Percentiles rank a stretch among this genome's conserved stretches.
phyloP scores from a whole-genome alignment of 1,140 invertebrate species.

The Mycetomoellerius zeteki region DNA sequence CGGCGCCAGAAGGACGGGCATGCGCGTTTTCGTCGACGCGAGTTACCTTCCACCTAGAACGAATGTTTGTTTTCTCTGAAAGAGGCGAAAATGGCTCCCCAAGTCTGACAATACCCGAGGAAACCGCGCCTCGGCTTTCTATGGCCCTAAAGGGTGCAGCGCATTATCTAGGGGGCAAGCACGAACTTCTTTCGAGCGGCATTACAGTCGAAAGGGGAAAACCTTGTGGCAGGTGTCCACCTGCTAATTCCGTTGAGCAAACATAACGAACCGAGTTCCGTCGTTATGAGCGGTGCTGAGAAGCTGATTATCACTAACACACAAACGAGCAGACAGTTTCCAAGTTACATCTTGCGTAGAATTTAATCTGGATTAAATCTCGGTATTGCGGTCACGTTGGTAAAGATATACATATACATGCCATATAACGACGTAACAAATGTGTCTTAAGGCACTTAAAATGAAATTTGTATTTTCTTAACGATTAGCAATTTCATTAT shows the following conservation, averaged over 20 bases:
- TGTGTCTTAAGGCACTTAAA: background rate
- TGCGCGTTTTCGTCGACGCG: conserved; percentile 57
- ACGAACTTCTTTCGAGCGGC: conserved; percentile 43
- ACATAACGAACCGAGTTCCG: conserved; percentile 53
- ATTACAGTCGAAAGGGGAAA: conserved; percentile 13
- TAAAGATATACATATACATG: background rate
- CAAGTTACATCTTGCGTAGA: conserved; percentile 24
- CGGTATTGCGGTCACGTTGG: conserved; percentile 8
- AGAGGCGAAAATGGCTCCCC: conserved; percentile 77
- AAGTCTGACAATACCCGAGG: conserved; percentile 59
- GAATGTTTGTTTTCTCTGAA: conserved; percentile 75
- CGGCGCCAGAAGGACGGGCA: conserved; percentile 75
- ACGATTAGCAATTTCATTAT: background rate
- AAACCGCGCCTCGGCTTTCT: conserved; percentile 61
- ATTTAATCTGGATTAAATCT: conserved; percentile 34
- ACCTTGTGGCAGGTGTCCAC: conserved; percentile 64
- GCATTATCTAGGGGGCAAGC: conserved; percentile 7
- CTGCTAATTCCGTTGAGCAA: conserved; percentile 71
- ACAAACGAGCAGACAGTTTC: conserved; percentile 11
- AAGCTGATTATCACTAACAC: conserved; percentile 47
- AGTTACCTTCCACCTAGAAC: conserved; percentile 68
- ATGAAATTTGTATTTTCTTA: background rate
- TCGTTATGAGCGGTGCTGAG: conserved; percentile 26
- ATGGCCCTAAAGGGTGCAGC: conserved; percentile 14
- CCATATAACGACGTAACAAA: background rate